Conservation (phyloP, 2,888 invertebrate genomes). For the Chrysolina haemoptera region DNA sequence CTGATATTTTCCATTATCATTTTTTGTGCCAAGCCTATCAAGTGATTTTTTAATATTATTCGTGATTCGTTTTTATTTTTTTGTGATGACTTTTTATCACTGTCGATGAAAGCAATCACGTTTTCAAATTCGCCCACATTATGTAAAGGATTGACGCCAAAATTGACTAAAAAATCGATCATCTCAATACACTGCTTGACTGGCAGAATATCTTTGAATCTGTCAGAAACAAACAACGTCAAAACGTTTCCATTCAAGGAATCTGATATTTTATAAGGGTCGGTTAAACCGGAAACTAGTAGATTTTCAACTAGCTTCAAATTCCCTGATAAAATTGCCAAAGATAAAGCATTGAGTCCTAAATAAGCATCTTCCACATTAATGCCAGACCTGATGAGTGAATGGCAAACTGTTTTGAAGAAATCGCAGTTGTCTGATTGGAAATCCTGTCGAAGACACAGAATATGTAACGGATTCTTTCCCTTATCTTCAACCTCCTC, state of each 20-base stretch:
- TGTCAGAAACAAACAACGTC: conserved; percentile 61
- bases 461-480: conserved; percentile 65
- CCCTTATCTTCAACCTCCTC: conserved; percentile 54
- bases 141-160: conserved; percentile 62
- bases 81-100: conserved; percentile 3
- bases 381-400: conserved; percentile 54
- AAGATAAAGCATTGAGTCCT: conserved; percentile 64
- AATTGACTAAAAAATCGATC: conserved; percentile 55
- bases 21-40: conserved; percentile 51
- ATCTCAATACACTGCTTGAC: conserved; percentile 53
- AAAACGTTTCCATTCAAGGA: conserved; percentile 64
- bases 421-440: conserved; percentile 51
- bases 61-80: conserved; percentile 27
- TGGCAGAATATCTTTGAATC: conserved; percentile 58
- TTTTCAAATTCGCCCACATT: conserved; percentile 59
- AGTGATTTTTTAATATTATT: conserved; percentile 44
- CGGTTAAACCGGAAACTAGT: conserved; percentile 53
- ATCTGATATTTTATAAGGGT: conserved; percentile 60
- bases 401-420: conserved; percentile 53
- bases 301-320: conserved; percentile 57
- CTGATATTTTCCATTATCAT: conserved; percentile 51
- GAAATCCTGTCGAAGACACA: conserved; percentile 65
- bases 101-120: conserved; percentile 59
- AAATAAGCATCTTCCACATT: conserved; percentile 58
- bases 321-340: conserved; percentile 65